Evolutionary conservation across 1,140 invertebrate species (phyloP), one percentile per base, ranked within the genome.

Genomic region (Heliothis virescens): DNA sequence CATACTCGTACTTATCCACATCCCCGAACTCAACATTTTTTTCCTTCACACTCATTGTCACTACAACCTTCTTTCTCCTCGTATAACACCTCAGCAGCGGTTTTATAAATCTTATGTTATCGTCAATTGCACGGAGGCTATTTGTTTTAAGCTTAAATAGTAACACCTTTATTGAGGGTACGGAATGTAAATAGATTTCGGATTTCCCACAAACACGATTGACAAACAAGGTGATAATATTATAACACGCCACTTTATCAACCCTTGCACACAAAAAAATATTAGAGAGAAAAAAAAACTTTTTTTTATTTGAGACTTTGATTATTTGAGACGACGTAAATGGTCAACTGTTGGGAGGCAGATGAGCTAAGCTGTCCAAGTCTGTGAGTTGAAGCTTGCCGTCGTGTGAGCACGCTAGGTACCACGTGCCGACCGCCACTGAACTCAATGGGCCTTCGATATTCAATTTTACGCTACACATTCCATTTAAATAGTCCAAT

Each of bases 1-100:
- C 91, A 75, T 92, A 50, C 50, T 93, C 93, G 78, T 91, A 94
- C 60, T 92, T 90, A 60, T 92, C 92, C 26, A 95, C 95, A 95
- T 96, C 89, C 95, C 75, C 78, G 93, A 94, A 88, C 52, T 84
- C 93, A 86, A 76, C 91, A 88, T 41, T 95, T 78, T 86, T 82
- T 52, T 83, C 79, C 63, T 85, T 85, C 57, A 78, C 88, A 88
- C 82, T 86, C 87, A 90, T 90, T 71, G 79, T 88, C n/a, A 81
- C 82, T 65, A 55, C 55, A 75, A 78, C 59, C 63, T 83, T 63
- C 59, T 79, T 50, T 47, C 81, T 79, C 79, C 82, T 89, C 88
- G 67, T 90, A 91, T 90, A 89, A 80, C 84, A 80, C 72, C 80
- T 79, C 79, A 21, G 71, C 73, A 85, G 89, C 86, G 86, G 87